Evolutionary conservation across 64 coral and sea anemone species (phyloP), one percentile per base, ranked within the genome.

Genomic region (Stichodactyla mertensii): DNA sequence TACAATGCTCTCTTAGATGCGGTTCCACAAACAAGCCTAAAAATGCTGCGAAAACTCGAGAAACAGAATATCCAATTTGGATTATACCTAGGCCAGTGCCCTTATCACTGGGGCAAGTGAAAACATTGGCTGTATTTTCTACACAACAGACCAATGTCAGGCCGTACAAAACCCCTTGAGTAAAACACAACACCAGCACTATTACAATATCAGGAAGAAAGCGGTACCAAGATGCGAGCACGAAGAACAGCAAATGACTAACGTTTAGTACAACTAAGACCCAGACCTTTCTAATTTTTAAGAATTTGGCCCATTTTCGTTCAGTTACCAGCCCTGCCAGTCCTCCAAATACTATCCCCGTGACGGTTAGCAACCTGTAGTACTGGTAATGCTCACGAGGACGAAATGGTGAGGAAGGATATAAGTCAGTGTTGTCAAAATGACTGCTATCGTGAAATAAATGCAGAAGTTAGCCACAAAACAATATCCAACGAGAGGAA

Each of bases 21-120:
- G 54, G 69, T n/a, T 91, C 89, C 0, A 91, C 71, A 86, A 52
- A 60, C 26, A 91, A 16, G 13, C 89, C 89, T 55, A 91, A 16
- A 16, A 86, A 54, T 10, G 67, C 84, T 15, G 83, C 89, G 22
- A 55, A 55, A 16, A 91, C 16, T 80, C 78, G 82, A 10, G 67
- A 67, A 19, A 66, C 18, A 52, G 67, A 74, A 36, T 79, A 51
- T 4, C 71, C 84, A 4, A 86, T 19, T 4, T 74, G 77, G 4
- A 91, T 26, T n/a, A 86, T 6, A 15, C 89, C 74, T 54, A 91
- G 19, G 16, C 71, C 89, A 60, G 83, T 86, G 57, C 85, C 83
- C 62, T 51, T 91, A 24, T 91, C 16, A 10, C 27, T 4, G 5
- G 51, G 11, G 51, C 51, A 5, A 13, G 11, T 16, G 20, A 19